Evolutionary conservation across 2,888 invertebrate genomes (phyloP), one percentile per base, ranked within the genome.

Genomic region (Cotesia congregata): DNA sequence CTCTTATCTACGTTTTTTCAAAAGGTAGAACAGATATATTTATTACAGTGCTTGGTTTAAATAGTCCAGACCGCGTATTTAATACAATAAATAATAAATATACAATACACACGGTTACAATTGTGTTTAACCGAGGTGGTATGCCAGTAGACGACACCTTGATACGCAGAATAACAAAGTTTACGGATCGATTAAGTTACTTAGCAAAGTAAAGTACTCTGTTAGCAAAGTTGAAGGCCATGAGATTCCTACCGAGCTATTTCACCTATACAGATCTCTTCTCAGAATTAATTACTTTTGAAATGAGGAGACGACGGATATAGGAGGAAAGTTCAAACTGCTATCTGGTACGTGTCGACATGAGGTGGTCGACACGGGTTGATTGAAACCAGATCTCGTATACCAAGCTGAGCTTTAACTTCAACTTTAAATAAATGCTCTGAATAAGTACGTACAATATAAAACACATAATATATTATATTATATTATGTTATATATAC

Each of bases 301-400:
- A 41, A 70, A 41, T 70, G 60, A 70, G 70, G 59, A 67, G 17
- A 12, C 50, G 30, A 20, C 62, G 12, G 65, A 12, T 39, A 67
- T 41, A 41, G 38, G 12, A 50, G 12, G 50, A 64, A 15, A 17
- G 62, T 61, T 64, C 41, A 41, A 73, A 20, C 72, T 71, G 78
- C 80, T 80, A 80, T 80, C 79, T 77, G 77, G 75, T 74, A 80
- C 72, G 75, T 80, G 78, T 78, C 80, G 78, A 75, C 72, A 67
- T 64, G 74, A 78, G 72, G 75, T 77, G 76, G 59, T 59, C 74
- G 68, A 67, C 61, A 50, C 12, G 50, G 61, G 76, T 60, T 79
- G 80, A 80, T 80, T 80, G 78, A 77, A 75, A 77, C 76, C 78
- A 79, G 73, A 80, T 12, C 50, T 7, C 50, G 12, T 30, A 50